These are phyloP conservation scores for Pogonophryne albipinna DNA, from an alignment of 2,797 vertebrate genomes.

Conservation along the genomic window DNA sequence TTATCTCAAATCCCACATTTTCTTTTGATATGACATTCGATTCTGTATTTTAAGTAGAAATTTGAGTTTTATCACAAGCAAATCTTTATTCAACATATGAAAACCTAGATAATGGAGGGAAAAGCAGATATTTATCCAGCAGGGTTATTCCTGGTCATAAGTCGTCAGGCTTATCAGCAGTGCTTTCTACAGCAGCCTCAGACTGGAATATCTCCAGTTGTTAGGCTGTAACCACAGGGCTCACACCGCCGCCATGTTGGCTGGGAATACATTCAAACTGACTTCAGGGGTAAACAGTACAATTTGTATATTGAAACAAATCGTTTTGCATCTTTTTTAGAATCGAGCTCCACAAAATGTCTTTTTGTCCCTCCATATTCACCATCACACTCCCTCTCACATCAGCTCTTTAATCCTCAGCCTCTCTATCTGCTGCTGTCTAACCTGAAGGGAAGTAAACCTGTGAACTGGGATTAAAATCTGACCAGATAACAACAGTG, in stretches of 20 bases:
- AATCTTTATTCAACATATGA: constrained; percentile 21
- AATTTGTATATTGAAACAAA: constrained; percentile 7
- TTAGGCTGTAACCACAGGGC: constrained; percentile 37
- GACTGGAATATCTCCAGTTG: constrained; percentile 42
- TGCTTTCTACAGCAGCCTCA: constrained; percentile 32
- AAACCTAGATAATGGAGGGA: constrained; percentile 34
- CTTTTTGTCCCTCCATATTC: constrained; percentile 29
- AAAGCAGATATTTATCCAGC: constrained; percentile 36
- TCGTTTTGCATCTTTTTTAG: constrained; percentile 7
- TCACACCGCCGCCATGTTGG: background rate
- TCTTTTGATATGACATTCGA: constrained; percentile 16
- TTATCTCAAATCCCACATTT: background rate
- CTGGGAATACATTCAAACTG: constrained; percentile 32
- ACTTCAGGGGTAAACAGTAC: constrained; percentile 2
- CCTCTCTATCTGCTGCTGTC: constrained; percentile 50
- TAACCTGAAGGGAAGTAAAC: constrained; percentile 54
- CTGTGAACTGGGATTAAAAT: constrained; percentile 71
- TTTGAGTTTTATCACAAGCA: background rate
- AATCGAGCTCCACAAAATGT: constrained; percentile 13
- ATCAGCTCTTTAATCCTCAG: constrained; percentile 60
- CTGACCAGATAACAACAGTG: constrained; percentile 57
- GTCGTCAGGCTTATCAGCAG: constrained; percentile 40
- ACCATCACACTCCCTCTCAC: constrained; percentile 20
- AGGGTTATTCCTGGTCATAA: constrained; percentile 27
- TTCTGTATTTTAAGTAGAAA: constrained; percentile 12